Evolutionary conservation across 1,140 invertebrate genomes (phyloP).

Genomic region (Habropoda laboriosa): DNA sequence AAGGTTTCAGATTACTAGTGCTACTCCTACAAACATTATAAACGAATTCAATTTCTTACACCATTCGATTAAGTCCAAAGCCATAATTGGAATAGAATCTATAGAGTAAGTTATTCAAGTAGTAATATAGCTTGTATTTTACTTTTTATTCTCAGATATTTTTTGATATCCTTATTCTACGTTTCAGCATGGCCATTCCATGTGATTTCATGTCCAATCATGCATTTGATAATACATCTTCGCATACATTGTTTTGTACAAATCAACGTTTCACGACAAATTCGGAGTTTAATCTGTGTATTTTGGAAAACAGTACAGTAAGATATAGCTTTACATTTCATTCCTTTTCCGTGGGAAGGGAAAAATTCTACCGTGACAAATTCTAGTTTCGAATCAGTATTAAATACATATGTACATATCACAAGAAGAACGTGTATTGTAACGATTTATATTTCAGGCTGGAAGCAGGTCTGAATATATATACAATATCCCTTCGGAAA

Average conservation of each 20-base stretch:
- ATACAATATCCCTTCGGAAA: background rate
- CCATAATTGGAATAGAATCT: conserved; percentile 51
- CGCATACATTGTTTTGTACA: background rate
- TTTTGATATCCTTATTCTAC: background rate
- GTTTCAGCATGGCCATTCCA: background rate
- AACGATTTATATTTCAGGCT: background rate
- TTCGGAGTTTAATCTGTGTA: background rate
- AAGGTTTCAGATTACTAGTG: conserved; percentile 33
- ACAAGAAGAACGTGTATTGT: too few relatives aligned
- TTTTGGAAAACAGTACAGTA: background rate
- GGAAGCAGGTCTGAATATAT: background rate
- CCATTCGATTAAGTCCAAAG: conserved; percentile 42
- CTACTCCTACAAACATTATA: conserved; percentile 39
- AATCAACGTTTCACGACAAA: background rate
- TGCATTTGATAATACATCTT: conserved; percentile 12
- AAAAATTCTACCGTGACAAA: too few relatives aligned
- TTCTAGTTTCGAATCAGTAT: too few relatives aligned
- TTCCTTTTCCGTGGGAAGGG: too few relatives aligned
- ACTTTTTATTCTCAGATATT: background rate
- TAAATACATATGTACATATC: too few relatives aligned
- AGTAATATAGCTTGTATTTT: too few relatives aligned
- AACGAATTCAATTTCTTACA: conserved; percentile 52
- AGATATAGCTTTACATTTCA: background rate
- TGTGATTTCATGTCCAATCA: conserved; percentile 21
- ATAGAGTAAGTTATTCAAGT: conserved; percentile 41